A percentile compares a stretch with the other conserved stretches of the same genome.
These are phyloP conservation scores for Myocastor coypus DNA, from an alignment of 2,113 vertebrate species.

Conservation along the genomic window DNA sequence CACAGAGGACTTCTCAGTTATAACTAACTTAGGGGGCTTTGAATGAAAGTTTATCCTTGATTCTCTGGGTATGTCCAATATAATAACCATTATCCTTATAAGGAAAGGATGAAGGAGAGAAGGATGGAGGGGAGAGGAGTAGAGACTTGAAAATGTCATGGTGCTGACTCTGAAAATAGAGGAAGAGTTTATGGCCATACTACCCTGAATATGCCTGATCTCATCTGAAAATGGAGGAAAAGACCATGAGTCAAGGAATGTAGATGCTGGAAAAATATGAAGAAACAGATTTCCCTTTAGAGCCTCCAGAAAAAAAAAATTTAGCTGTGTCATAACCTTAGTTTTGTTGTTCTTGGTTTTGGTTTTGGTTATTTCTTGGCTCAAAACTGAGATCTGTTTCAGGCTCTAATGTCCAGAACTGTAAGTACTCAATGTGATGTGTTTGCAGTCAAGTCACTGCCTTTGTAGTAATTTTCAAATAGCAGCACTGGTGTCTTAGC, in stretches of 20 bases:
- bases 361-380: background rate
- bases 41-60: background rate
- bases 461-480: slow-evolving; percentile 15
- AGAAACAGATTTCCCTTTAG: background rate
- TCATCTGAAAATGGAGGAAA: slow-evolving; percentile 30
- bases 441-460: slow-evolving; percentile 30
- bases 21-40: slow-evolving; percentile 6
- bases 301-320: background rate
- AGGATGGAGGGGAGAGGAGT: background rate
- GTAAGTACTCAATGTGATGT: slow-evolving; percentile 30
- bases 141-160: background rate
- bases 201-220: too few species aligned
- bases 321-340: background rate
- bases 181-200: too few species aligned
- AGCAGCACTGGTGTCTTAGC: background rate
- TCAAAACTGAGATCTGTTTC: background rate
- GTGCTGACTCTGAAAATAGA: too few species aligned
- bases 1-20: background rate
- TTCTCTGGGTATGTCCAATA: background rate
- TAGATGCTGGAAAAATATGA: background rate
- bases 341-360: background rate
- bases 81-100: background rate
- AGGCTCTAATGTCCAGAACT: slow-evolving; percentile 46
- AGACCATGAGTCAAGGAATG: background rate
- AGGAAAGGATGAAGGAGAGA: background rate